Conservation (phyloP, 2,888 invertebrate genomes). For the Machimus rusticus region DNA sequence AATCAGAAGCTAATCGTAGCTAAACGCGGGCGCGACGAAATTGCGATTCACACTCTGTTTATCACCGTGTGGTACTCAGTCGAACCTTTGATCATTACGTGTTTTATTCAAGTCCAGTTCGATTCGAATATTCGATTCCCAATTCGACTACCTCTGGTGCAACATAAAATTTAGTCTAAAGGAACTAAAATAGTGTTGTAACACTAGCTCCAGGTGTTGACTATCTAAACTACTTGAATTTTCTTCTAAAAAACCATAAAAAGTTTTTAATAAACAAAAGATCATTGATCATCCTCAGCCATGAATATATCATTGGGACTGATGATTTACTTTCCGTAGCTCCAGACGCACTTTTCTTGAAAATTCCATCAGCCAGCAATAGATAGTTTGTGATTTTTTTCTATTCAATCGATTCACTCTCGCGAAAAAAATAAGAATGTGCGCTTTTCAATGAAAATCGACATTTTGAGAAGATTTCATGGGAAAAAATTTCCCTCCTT, state of each 20-base stretch:
- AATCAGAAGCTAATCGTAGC: neutral
- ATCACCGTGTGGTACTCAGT: neutral
- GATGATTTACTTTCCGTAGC: neutral
- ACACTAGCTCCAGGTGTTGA: neutral
- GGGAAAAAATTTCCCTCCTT: neutral
- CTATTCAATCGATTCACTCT: neutral
- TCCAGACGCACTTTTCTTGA: neutral
- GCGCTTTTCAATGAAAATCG: neutral
- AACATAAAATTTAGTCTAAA: neutral
- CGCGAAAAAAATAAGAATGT: neutral
- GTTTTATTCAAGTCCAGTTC: neutral
- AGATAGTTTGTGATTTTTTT: neutral
- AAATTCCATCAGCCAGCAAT: neutral
- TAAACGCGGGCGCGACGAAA: neutral
- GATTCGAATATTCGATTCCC: neutral
- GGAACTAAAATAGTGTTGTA: neutral
- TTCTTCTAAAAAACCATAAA: neutral
- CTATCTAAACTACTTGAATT: neutral
- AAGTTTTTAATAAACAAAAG: slow-evolving; percentile 23
- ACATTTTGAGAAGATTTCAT: neutral
- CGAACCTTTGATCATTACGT: slow-evolving; percentile 22
- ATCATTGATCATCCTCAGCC: slow-evolving; percentile 7
- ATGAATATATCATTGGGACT: neutral
- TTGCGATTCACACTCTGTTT: neutral
- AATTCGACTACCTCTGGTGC: neutral